Evolutionary conservation across 2,888 invertebrate genomes (phyloP), one percentile per base, ranked within the genome.

Genomic region (Dryobotodes eremita): DNA sequence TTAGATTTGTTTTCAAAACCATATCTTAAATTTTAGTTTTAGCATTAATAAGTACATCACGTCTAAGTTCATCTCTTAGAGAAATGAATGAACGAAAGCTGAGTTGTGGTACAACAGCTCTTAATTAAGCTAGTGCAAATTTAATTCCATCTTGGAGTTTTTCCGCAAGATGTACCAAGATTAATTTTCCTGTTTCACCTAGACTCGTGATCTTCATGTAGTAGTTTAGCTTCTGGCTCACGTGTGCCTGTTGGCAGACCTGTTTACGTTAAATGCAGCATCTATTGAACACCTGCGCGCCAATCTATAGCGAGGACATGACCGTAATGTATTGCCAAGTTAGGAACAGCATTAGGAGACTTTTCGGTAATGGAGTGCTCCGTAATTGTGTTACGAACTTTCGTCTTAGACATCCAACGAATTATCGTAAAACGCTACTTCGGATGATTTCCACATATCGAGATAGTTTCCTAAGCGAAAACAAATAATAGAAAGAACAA

Each of bases 241-340:
- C 93, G 94, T 93, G 93, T 90, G 84, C 79, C 83, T 87, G 86
- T 82, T 82, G 86, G 88, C 86, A 88, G 87, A 85, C 82, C 86
- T 85, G 89, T 86, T 89, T 86, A 89, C 86, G 90, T 86, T 91
- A 92, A 92, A 93, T 92, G 92, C 92, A 89, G 86, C 90, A 85
- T 83, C 83, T 90, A 93, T 89, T 79, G 92, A 88, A 82, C 95
- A 95, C 94, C 95, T 95, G 95, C 88, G 95, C 89, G 86, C 86
- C 94, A 91, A 94, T 94, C 91, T 94, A 94, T 93, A 91, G 91
- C 89, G 84, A 85, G 89, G 90, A 94, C 94, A 94, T 95, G 94
- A 91, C 92, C 90, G 86, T 93, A 93, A 93, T 94, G 91, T 92
- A 93, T 92, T 91, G 91, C 82, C 84, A 80, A 86, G 82, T 86